Evolutionary conservation across 1,140 invertebrate genomes (phyloP), one percentile per base, ranked within the genome.

Genomic region (Drosophila mauritiana): DNA sequence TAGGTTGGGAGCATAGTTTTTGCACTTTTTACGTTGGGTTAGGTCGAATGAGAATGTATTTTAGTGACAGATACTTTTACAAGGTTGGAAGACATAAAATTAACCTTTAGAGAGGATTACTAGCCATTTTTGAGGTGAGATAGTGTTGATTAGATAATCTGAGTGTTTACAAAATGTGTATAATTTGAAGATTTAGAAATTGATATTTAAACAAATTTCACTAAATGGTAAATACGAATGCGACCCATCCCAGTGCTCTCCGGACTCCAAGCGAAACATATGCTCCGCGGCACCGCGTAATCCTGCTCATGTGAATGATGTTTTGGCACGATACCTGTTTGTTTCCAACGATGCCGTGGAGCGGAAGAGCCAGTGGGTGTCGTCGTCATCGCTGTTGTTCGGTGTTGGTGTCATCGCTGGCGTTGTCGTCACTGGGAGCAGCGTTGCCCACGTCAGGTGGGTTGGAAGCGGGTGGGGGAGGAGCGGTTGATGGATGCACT

Each of bases 401-500:
- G 49, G 46, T 83, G 57, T 68, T 62, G 76, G 62, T 80, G 72
- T 85, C 84, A 84, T 74, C 67, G 82, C 64, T 65, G 76, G 51
- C 74, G 81, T 82, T 82, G 82, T 86, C 82, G 83, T 85, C 83
- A 85, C 56, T 56, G 73, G 17, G 37, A 70, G 61, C 25, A 52
- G 72, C 45, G 42, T 45, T 43, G 36, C 45, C 49, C 46, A 68
- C 69, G 73, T 59, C 82, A 69, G 65, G 64, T 59, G 57, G 61
- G 63, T 51, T 51, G 52, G 67, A 36, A 54, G 55, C 58, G 69
- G 74, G 63, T 52, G 56, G 20, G 11, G 22, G 17, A 13, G 2
- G 27, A 20, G 15, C 4, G 4, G 10, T n/a, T n/a, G 22, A 12
- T 25, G 13, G 42, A 17, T 43, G 25, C 39, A 27, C 12, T 34